phyloP scores from a whole-genome alignment of 2,113 vertebrate genomes.

The Pogona vitticeps region DNA sequence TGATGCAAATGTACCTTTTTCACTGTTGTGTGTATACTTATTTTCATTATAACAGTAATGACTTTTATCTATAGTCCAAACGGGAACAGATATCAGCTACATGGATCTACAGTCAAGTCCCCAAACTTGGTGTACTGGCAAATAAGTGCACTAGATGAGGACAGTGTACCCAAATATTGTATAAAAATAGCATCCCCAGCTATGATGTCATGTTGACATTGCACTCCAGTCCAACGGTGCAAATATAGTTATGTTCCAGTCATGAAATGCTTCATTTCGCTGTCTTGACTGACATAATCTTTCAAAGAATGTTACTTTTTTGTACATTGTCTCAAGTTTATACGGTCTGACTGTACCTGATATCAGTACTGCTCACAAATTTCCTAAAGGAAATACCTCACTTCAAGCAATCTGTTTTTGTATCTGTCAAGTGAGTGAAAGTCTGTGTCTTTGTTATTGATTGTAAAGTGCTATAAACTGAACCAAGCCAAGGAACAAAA shows the following conservation, averaged over 20 bases:
- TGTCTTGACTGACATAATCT: constrained; percentile 69
- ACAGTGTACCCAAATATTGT: not conserved
- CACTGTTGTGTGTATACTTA: constrained; percentile 28
- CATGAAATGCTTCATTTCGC: constrained; percentile 62
- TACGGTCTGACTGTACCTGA: constrained; percentile 68
- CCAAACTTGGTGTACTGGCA: not conserved
- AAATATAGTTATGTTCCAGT: constrained; percentile 53
- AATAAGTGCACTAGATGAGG: not conserved
- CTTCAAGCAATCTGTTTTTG: constrained; percentile 54
- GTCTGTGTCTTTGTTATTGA: constrained; percentile 42
- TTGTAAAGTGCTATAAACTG: constrained; percentile 32
- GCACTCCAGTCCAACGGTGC: constrained; percentile 38
- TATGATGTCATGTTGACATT: constrained; percentile 22
- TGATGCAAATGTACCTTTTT: constrained; percentile 48
- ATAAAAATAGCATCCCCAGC: not conserved
- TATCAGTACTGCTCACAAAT: constrained; percentile 56
- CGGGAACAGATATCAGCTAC: constrained; percentile 22
- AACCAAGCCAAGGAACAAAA: constrained; percentile 46
- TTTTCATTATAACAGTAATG: constrained; percentile 32
- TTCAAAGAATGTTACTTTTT: constrained; percentile 66
- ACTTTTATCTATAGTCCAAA: constrained; percentile 8
- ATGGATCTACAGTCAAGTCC: not conserved
- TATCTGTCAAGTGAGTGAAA: constrained; percentile 49
- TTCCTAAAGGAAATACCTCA: constrained; percentile 74
- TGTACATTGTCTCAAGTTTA: constrained; percentile 71